Percentiles rank a stretch among this genome's conserved stretches.
These are phyloP conservation scores for Oostethus manadensis DNA, from an alignment of 2,113 vertebrate genomes.

Conservation along the genomic window DNA sequence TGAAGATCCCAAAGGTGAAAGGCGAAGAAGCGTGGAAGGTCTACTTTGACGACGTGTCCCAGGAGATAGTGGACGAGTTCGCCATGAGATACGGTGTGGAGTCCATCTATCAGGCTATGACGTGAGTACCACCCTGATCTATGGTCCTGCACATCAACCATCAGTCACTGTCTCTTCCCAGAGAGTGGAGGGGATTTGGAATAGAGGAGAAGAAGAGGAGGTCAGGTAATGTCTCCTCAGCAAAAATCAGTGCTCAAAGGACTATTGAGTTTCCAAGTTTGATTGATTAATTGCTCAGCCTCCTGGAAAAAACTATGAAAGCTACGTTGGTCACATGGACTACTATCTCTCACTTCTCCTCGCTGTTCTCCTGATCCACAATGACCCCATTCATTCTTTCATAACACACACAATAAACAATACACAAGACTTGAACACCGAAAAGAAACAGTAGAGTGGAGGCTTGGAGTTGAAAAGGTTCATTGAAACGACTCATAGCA, in stretches of 20 bases:
- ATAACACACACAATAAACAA: neutral
- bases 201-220: slow-evolving; percentile 30
- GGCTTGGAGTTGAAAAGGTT: neutral
- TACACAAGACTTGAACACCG: too few relatives aligned
- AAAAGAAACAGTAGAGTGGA: neutral
- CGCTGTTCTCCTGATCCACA: slow-evolving; percentile 17
- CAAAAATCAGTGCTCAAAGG: slow-evolving; percentile 45
- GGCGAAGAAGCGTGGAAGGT: slow-evolving; percentile 98
- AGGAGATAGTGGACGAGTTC: slow-evolving; percentile 98
- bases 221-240: slow-evolving; percentile 60
- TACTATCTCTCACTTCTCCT: slow-evolving; percentile 23
- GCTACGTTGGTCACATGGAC: slow-evolving; percentile 48
- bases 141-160: slow-evolving; percentile 51
- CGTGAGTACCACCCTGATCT: slow-evolving; percentile 76
- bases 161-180: slow-evolving; percentile 56
- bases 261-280: slow-evolving; percentile 43
- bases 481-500: neutral
- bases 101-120: slow-evolving; percentile 99
- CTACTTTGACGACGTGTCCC: slow-evolving; percentile 90
- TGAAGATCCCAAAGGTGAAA: slow-evolving; percentile 90
- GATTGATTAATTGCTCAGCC: slow-evolving; percentile 53
- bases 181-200: slow-evolving; percentile 38
- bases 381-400: slow-evolving; percentile 24
- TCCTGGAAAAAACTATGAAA: slow-evolving; percentile 36
- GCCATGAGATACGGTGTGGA: slow-evolving; percentile 97